Percentiles rank a stretch among this genome's conserved stretches.
Evolutionary conservation across 1,140 invertebrate genomes (phyloP).

Genomic region (Gryon sp.): DNA sequence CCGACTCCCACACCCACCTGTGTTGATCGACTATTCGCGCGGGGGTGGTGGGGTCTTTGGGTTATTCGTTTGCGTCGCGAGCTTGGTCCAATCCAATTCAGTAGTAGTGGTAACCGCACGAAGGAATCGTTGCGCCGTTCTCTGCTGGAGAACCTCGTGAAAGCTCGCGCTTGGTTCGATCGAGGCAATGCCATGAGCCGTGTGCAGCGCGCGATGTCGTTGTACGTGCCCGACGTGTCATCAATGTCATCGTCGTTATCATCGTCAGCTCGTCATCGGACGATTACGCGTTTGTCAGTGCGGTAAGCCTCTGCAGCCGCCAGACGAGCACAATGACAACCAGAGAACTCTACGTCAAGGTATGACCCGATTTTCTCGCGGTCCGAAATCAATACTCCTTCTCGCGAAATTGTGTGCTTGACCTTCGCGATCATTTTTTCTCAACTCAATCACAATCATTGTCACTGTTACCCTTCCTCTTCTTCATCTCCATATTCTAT

Average conservation of each 20-base stretch:
- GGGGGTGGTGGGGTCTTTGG: slow-evolving; percentile 25
- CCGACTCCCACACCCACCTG: slow-evolving; percentile 17
- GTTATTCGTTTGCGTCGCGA: slow-evolving; percentile 4
- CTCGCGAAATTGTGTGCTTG: slow-evolving; percentile 25
- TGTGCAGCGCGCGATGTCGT: slow-evolving; percentile 17
- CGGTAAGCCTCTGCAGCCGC: slow-evolving; percentile 21
- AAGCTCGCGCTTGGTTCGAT: background rate
- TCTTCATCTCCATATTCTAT: background rate
- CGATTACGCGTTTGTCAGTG: background rate
- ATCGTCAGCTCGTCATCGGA: background rate
- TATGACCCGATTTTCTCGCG: slow-evolving; percentile 57
- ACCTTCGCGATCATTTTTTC: slow-evolving; percentile 42
- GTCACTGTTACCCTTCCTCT: too few relatives aligned
- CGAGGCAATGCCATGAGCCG: slow-evolving; percentile 37
- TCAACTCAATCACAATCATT: too few relatives aligned
- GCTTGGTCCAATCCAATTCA: background rate
- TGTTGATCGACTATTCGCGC: slow-evolving; percentile 7
- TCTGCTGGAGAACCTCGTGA: background rate
- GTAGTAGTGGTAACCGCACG: slow-evolving; percentile 23
- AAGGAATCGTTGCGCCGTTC: slow-evolving; percentile 1
- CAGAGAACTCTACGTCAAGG: slow-evolving; percentile 77
- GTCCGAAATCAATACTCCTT: slow-evolving; percentile 48
- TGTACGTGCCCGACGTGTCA: background rate
- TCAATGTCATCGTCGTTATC: slow-evolving; percentile 32
- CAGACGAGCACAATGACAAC: slow-evolving; percentile 70